Evolutionary conservation across 1,140 invertebrate species (phyloP).

Genomic region (Drosophila virilis): DNA sequence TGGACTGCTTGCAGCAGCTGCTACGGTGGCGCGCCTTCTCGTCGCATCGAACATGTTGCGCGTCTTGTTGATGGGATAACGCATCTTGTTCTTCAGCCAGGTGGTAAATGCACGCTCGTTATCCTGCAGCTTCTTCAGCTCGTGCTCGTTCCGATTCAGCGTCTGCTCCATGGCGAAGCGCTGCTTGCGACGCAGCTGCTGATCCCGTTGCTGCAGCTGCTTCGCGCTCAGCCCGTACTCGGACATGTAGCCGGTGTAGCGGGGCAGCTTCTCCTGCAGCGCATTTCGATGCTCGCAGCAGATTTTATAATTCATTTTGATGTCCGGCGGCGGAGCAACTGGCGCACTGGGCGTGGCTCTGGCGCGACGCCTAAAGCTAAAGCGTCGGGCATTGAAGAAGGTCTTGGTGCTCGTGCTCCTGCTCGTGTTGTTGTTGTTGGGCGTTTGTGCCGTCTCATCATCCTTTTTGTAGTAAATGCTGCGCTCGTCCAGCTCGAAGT

Average conservation of each 20-base stretch:
- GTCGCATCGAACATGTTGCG: constrained; percentile 83
- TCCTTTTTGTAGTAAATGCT: constrained; percentile 74
- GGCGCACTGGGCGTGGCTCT: constrained; percentile 43
- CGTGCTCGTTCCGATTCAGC: constrained; percentile 70
- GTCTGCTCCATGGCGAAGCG: constrained; percentile 64
- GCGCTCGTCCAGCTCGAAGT: constrained; percentile 70
- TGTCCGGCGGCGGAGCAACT: constrained; percentile 38
- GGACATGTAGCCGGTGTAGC: constrained; percentile 81
- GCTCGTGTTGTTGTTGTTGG: not conserved
- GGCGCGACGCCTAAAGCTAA: constrained; percentile 63
- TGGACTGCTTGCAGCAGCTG: constrained; percentile 37
- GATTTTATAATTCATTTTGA: constrained; percentile 77
- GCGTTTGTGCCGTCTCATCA: not conserved
- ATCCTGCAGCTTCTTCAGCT: constrained; percentile 79
- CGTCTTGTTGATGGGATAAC: constrained; percentile 81
- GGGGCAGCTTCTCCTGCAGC: constrained; percentile 71
- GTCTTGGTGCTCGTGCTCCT: constrained; percentile 55
- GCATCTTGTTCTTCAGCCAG: constrained; percentile 83
- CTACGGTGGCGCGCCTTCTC: constrained; percentile 54
- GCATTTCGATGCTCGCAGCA: constrained; percentile 80
- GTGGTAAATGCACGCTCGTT: constrained; percentile 83
- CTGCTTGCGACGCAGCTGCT: constrained; percentile 61
- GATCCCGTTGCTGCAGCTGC: constrained; percentile 72
- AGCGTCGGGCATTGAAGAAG: constrained; percentile 68
- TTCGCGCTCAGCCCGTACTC: constrained; percentile 80